phyloP scores from a whole-genome alignment of 2,888 invertebrate species.

The Drosophila macrospina region DNA sequence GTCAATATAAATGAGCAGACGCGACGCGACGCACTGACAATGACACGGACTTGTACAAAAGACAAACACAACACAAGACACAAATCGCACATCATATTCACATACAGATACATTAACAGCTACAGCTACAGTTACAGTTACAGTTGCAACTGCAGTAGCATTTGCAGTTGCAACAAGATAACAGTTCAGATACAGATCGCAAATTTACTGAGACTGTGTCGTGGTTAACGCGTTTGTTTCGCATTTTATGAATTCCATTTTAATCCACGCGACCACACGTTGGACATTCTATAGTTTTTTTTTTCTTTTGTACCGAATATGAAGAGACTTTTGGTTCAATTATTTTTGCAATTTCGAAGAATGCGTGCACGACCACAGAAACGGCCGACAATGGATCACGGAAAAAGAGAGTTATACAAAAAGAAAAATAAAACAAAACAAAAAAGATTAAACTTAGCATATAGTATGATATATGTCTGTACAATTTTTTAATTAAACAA shows the following conservation, averaged over 20 bases:
- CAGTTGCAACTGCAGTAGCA: too few species aligned
- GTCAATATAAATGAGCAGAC: slow-evolving; percentile 83
- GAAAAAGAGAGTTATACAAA: slow-evolving; percentile 28
- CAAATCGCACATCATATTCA: slow-evolving; percentile 4
- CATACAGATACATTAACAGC: slow-evolving; percentile 13
- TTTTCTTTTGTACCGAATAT: slow-evolving; percentile 35
- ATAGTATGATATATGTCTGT: slow-evolving; percentile 82
- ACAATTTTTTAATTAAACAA: slow-evolving; percentile 84
- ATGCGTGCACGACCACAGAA: slow-evolving; percentile 51
- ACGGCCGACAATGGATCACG: slow-evolving; percentile 60
- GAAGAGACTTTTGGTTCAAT: slow-evolving; percentile 59
- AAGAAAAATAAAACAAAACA: slow-evolving; percentile 29
- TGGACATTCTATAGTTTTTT: slow-evolving; percentile 51
- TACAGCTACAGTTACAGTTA: background rate
- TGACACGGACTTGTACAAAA: slow-evolving; percentile 69
- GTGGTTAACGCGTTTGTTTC: slow-evolving; percentile 54
- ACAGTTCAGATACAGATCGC: slow-evolving; percentile 30
- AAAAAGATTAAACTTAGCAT: slow-evolving; percentile 63
- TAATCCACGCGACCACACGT: slow-evolving; percentile 35
- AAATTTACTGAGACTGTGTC: slow-evolving; percentile 60
- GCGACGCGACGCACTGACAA: slow-evolving; percentile 40
- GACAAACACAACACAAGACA: slow-evolving; percentile 42
- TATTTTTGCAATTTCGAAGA: slow-evolving; percentile 76
- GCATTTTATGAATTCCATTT: slow-evolving; percentile 79
- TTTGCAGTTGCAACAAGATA: slow-evolving; percentile 6